phyloP scores from a whole-genome alignment of 1,140 invertebrate species.

The Achatina immaculata region DNA sequence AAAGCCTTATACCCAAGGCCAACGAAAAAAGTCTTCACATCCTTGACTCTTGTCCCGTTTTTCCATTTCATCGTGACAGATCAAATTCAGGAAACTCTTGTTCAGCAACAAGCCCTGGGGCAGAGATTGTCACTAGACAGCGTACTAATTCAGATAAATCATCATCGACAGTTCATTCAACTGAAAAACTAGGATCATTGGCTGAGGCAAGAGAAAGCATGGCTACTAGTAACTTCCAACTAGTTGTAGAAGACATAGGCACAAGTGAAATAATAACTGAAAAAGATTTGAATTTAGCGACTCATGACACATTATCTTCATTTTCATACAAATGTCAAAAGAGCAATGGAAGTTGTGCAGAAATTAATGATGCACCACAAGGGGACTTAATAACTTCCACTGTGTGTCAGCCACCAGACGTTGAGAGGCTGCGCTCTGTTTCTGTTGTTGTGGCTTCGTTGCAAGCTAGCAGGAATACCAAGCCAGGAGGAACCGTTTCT shows the following conservation, averaged over 20 bases:
- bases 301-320: not conserved
- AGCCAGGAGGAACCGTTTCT: not conserved
- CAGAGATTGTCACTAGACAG: not conserved
- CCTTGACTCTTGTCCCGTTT: not conserved
- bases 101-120: not conserved
- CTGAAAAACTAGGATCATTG: not conserved
- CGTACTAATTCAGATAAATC: not conserved
- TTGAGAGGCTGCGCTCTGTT: not conserved
- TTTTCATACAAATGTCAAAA: not conserved
- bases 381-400: not conserved
- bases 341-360: not conserved
- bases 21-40: conserved; percentile 17
- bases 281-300: not conserved
- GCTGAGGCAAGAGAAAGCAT: not conserved
- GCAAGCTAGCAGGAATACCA: not conserved
- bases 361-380: not conserved
- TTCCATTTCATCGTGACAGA: not conserved
- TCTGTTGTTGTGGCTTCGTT: not conserved
- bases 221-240: not conserved
- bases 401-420: not conserved
- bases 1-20: not conserved
- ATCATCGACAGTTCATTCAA: not conserved
- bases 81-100: conserved; percentile 21
- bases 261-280: not conserved
- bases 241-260: not conserved